Percentiles rank a stretch among this genome's conserved stretches.
phyloP scores from a whole-genome alignment of 2,797 vertebrate genomes.

The Acipenser oxyrinchus region DNA sequence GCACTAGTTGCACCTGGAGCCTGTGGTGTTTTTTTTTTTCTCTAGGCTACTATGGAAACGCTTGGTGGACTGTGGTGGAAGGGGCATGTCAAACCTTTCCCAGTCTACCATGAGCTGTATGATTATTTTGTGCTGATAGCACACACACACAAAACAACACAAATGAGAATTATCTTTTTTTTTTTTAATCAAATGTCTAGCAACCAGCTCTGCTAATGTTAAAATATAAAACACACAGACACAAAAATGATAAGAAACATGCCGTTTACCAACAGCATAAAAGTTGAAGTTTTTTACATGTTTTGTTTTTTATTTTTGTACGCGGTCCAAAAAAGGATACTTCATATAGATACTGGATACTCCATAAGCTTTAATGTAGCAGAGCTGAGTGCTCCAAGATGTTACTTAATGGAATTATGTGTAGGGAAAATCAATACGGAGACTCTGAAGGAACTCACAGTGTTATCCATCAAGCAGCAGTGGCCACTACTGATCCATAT shows the following conservation, averaged over 20 bases:
- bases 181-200: background rate
- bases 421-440: constrained; percentile 50
- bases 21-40: too few species aligned
- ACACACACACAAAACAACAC: background rate
- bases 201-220: too few species aligned
- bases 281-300: background rate
- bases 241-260: background rate
- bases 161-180: background rate
- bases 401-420: constrained; percentile 48
- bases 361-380: constrained; percentile 35
- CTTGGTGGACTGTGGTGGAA: too few species aligned
- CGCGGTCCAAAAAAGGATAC: background rate
- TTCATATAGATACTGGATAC: background rate
- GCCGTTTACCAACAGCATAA: background rate
- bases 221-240: background rate
- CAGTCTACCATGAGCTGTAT: too few species aligned
- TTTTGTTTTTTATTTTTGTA: background rate
- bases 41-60: too few species aligned
- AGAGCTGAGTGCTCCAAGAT: constrained; percentile 27
- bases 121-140: too few species aligned
- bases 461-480: constrained; percentile 24
- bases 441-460: constrained; percentile 8
- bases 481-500: constrained; percentile 19
- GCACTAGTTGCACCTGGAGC: too few species aligned
- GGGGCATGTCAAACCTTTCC: too few species aligned